Conservation (phyloP, 2,888 invertebrate genomes). For the Drosophila fulvimacula region DNA sequence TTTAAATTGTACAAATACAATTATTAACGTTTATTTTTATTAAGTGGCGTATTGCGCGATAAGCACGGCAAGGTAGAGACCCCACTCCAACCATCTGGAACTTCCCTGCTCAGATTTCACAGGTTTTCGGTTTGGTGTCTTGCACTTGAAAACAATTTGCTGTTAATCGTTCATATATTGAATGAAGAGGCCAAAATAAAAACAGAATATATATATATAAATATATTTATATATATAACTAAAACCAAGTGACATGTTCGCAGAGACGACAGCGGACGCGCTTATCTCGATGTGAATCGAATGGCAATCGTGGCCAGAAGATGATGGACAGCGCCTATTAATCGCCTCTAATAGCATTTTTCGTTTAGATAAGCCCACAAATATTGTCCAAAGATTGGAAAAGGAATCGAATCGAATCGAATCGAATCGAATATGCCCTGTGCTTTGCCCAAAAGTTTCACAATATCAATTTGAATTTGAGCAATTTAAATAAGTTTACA, state of each 20-base stretch:
- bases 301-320: conserved; percentile 69
- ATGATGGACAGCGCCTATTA: conserved; percentile 81
- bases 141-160: conserved; percentile 51
- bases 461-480: background rate
- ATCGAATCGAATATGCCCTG: conserved; percentile 38
- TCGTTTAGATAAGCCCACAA: conserved; percentile 63
- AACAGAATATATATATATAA: background rate
- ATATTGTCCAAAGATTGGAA: conserved; percentile 12
- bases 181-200: conserved; percentile 39
- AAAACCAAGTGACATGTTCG: conserved; percentile 6
- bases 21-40: conserved; percentile 79
- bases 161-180: conserved; percentile 68
- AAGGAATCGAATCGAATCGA: background rate
- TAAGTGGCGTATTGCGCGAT: conserved; percentile 72
- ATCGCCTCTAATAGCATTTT: conserved; percentile 80
- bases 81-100: background rate
- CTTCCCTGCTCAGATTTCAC: background rate
- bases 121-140: conserved; percentile 8
- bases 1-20: conserved; percentile 77
- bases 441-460: background rate
- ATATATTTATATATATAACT: background rate
- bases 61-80: conserved; percentile 37
- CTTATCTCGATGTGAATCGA: conserved; percentile 61
- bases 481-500: background rate
- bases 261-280: conserved; percentile 32